Evolutionary conservation across 2,113 vertebrate genomes (phyloP), one percentile per base, ranked within the genome.

Genomic region (Copsychus sechellarum): DNA sequence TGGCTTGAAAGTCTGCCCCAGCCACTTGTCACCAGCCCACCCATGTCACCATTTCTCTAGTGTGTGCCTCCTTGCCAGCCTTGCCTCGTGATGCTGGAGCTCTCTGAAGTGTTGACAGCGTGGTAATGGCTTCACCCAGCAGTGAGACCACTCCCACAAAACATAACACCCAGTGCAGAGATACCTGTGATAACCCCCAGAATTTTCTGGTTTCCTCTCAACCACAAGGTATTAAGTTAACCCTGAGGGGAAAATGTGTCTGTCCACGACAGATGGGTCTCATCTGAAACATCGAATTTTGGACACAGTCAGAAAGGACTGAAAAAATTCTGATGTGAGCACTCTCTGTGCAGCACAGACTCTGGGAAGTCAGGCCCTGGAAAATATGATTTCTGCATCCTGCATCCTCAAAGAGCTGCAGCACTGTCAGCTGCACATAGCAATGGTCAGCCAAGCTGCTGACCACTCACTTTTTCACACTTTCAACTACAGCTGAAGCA

Each of bases 1-100:
- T 4, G 6, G 36, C 19, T 77, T 42, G 45, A 65, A 71, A 4
- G 1, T 53, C 56, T 71, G 38, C 20, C 69, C 47, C 42, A 66
- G 24, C 12, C 31, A 34, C 48, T 82, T 69, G 28, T 45, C 81
- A 69, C 51, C 47, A 62, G 61, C 42, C 14, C 50, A 40, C 57
- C 31, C 54, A 8, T 23, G 33, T 38, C 79, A 76, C 25, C 0
- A 0, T 19, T 34, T 64, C 54, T 33, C 26, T 0, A 0, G 15
- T 1, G 25, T 9, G n/a, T 36, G 21, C 40, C 60, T 53, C 72
- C 45, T 40, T 53, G 40, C 34, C 58, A 82, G 66, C 58, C 62
- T 65, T 6, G 1, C 72, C 38, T 8, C 1, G 0, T 1, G 1
- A 22, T 14, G 20, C 86, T 17, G 4, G 17, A 53, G 82, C 34